Base-by-base conservation (phyloP, 37 sponge, comb jelly and placozoan genomes). In the Chondrosia reniformis region DNA sequence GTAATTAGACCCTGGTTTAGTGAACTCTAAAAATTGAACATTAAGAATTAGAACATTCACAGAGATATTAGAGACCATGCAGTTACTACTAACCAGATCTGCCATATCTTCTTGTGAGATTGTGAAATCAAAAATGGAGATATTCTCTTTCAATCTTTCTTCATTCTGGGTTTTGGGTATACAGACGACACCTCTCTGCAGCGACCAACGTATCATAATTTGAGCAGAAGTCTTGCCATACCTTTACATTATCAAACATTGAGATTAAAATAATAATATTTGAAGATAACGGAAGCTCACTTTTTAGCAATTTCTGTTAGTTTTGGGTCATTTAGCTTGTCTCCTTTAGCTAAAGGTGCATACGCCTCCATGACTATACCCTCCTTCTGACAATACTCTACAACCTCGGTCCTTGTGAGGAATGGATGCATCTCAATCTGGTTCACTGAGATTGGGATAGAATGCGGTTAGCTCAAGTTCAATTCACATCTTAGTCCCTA, bases 391-490 rank as follows among this genome's bases (percentile, higher is more conserved):
- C 93, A 88, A 63, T 83, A 88, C 0, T 76, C 27, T n/a, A 88
- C 86, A 44, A 82, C 61, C 55, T 92, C 93, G 42, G 82, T 73
- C 56, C 86, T 81, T 21, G 86, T 72, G 31, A 88, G 78, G 67
- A 83, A 92, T 0, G 93, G 93, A 44, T 55, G 80, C 22, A 92
- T 32, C 76, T 92, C 93, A 44, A 92, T 76, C 78, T 92, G 93
- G 63, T 92, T 92, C 63, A 88, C 93, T 85, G 80, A 8, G 33
- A 42, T 1, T 63, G 33, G 4, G 45, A n/a, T 43, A n/a, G n/a
- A n/a, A n/a, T n/a, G n/a, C n/a, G n/a, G n/a, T n/a, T n/a, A n/a
- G n/a, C n/a, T n/a, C n/a, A n/a, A n/a, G n/a, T n/a, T n/a, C n/a
- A n/a, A n/a, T n/a, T n/a, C n/a, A n/a, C n/a, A n/a, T 19, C 30